Evolutionary conservation across 1,140 invertebrate species (phyloP).

Genomic region (Scylla paramamosain): DNA sequence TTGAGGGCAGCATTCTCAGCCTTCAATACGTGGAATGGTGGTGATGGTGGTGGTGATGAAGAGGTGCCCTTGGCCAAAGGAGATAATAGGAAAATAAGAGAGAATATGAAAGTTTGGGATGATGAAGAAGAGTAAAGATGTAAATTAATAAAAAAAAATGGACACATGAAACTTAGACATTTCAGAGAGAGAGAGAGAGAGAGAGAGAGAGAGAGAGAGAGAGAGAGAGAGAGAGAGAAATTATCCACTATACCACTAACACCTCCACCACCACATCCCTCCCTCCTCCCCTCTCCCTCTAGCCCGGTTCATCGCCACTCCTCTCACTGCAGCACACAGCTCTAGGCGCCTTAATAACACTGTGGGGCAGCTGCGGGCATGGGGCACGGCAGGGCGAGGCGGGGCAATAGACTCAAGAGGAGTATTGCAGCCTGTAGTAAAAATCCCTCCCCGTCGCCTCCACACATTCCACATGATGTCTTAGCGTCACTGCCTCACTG

Average conservation of each 20-base stretch:
- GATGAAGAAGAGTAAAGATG: not conserved
- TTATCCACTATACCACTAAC: not conserved
- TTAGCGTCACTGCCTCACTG: not conserved
- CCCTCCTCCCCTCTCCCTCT: not conserved
- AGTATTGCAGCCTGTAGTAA: not conserved
- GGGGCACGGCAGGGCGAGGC: not conserved
- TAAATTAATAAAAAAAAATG: no score
- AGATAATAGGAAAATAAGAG: slow-evolving; percentile 18
- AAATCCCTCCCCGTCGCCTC: not conserved
- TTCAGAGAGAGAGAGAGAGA: no score
- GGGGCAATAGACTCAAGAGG: no score
- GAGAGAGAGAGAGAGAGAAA: not conserved
- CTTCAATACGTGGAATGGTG: no score
- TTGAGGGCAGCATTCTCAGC: not conserved
- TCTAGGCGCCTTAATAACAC: not conserved
- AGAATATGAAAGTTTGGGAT: slow-evolving; percentile 12
- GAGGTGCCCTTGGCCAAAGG: no score
- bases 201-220: not conserved
- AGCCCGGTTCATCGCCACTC: no score
- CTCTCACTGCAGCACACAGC: not conserved
- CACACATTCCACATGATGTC: not conserved
- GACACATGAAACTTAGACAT: not conserved
- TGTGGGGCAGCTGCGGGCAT: not conserved
- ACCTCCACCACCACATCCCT: not conserved
- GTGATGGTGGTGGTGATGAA: no score